Base-by-base conservation (phyloP, 2,888 invertebrate genomes). In the Epirrhoe tristata region DNA sequence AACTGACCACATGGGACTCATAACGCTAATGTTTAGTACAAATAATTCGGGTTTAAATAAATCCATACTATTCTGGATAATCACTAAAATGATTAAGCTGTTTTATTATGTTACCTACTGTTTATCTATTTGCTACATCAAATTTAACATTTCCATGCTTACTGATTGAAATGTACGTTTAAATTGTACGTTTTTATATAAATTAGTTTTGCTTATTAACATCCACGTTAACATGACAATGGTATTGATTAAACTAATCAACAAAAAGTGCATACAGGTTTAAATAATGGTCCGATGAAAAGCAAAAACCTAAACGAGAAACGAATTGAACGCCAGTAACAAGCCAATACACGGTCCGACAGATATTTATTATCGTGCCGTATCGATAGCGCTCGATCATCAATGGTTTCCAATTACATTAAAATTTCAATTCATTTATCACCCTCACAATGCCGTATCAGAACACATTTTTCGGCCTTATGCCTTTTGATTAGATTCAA, bases 401-500 rank as follows among this genome's bases (percentile, higher is more conserved):
- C 80, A 77, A 70, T 76, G 74, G 75, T 80, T 82, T 84, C 83
- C 84, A 87, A 89, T 89, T 86, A 87, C 83, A 86, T 88, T 84
- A 85, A 87, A 87, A 85, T 85, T 84, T 85, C 80, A 84, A 84
- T 85, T 87, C 85, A 88, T 89, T 89, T 78, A 85, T 86, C 82
- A 85, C 80, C 73, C 73, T 73, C 71, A 82, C 81, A 84, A 83
- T 83, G 81, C 72, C 69, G 74, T 71, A 56, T 72, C 54, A 71
- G 74, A 81, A 80, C 76, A 80, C 75, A 84, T 86, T 84, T 86
- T 85, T 83, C 80, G 74, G 81, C 76, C 80, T 70, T 74, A 71
- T 80, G 81, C 83, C 81, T 82, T 89, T 88, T 90, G 89, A 92
- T 91, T 91, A 90, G 88, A 89, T 87, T 85, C 79, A 76, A 78